Conservation (phyloP, 2,888 invertebrate genomes). For the Protonemura montana region DNA sequence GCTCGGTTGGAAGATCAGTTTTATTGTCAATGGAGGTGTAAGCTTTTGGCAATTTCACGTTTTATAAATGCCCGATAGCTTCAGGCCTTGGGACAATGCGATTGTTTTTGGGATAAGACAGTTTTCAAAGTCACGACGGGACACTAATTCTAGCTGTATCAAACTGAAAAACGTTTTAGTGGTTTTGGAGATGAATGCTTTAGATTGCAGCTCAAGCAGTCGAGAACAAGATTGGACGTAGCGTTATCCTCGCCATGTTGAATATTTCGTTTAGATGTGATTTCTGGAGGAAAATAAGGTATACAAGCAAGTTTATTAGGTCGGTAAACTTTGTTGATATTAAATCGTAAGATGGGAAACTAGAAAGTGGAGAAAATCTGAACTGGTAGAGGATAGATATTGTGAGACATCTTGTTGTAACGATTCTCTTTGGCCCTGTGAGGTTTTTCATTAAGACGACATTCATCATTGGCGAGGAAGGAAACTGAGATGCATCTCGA, state of each 20-base stretch:
- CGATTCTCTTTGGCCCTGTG: constrained; percentile 8
- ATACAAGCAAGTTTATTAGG: background rate
- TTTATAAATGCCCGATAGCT: background rate
- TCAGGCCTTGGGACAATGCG: constrained; percentile 16
- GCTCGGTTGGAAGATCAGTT: background rate
- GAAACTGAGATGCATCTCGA: constrained; percentile 18
- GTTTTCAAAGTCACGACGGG: background rate
- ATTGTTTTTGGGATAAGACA: constrained; percentile 28
- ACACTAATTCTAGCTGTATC: constrained; percentile 8
- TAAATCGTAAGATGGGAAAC: constrained; percentile 21
- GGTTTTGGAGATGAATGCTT: background rate
- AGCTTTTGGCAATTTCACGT: background rate
- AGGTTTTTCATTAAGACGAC: constrained; percentile 28
- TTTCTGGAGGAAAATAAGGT: background rate
- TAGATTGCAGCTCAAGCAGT: background rate
- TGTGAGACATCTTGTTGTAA: constrained; percentile 26
- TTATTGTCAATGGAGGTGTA: constrained; percentile 39
- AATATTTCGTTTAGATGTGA: background rate
- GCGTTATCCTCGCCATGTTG: background rate
- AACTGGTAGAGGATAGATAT: background rate
- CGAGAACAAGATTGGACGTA: background rate
- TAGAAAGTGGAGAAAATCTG: background rate
- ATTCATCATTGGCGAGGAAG: constrained; percentile 3
- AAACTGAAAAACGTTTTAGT: constrained; percentile 1
- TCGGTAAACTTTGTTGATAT: constrained; percentile 17